Evolutionary conservation across 1,140 invertebrate species (phyloP).

Genomic region (Plectus sambesii): DNA sequence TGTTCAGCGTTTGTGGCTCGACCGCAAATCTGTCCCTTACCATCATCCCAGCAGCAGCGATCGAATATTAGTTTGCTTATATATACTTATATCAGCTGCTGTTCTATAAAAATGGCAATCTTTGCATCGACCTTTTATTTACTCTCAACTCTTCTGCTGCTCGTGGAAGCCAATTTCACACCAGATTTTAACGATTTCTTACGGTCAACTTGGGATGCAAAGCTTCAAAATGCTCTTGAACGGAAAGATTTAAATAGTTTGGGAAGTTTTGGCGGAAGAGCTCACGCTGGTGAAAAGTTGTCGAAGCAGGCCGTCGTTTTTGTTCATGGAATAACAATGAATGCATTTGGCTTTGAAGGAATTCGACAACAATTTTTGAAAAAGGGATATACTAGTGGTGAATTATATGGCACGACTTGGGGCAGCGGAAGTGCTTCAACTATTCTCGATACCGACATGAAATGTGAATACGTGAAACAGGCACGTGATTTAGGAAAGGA

Average conservation of each 20-base stretch:
- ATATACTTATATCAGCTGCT: too few relatives aligned
- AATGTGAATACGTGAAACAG: constrained; percentile 18
- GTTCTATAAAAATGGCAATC: too few relatives aligned
- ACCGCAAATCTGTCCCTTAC: too few relatives aligned
- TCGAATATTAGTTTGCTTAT: too few relatives aligned
- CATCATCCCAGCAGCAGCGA: too few relatives aligned
- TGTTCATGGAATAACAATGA: constrained; percentile 14
- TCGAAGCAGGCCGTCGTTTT: constrained; percentile 4
- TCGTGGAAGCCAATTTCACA: constrained; percentile 4
- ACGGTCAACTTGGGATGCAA: not conserved
- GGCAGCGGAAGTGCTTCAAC: constrained; percentile 9
- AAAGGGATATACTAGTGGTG: constrained; percentile 11
- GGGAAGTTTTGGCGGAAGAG: constrained; percentile 3
- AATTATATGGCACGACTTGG: constrained; percentile 21
- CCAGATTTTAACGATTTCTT: constrained; percentile 2
- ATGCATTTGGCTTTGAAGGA: not conserved
- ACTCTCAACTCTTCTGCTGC: too few relatives aligned
- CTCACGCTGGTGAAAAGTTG: not conserved
- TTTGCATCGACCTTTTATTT: too few relatives aligned
- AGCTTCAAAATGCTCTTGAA: not conserved
- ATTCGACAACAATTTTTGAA: constrained; percentile 4
- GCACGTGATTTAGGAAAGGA: constrained; percentile 14
- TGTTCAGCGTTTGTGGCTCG: too few relatives aligned
- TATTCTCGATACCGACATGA: constrained; percentile 7
- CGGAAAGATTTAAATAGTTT: not conserved